These are phyloP conservation scores for Noctua fimbriata DNA, from an alignment of 2,888 invertebrate species.

Conservation along the genomic window DNA sequence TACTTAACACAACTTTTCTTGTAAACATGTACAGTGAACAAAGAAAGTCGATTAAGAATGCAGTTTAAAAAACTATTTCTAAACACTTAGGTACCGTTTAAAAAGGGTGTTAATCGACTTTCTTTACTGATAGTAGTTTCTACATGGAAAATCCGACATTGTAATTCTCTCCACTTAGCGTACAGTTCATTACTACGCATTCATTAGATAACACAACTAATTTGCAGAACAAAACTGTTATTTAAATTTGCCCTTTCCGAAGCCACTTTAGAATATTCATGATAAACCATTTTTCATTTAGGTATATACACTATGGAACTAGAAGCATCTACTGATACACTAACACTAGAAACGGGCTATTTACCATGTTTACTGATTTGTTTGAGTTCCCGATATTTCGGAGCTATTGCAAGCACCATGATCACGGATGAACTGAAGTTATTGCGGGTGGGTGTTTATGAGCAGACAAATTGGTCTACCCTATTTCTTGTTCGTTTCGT, in stretches of 20 bases:
- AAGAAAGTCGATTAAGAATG: not conserved
- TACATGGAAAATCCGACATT: not conserved
- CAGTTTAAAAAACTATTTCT: not conserved
- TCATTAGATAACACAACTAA: slow-evolving; percentile 8
- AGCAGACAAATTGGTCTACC: too few relatives aligned
- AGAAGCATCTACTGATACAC: not conserved
- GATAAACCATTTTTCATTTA: not conserved
- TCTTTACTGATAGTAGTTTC: not conserved
- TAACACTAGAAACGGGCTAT: too few relatives aligned
- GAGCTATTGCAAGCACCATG: too few relatives aligned
- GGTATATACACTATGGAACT: not conserved
- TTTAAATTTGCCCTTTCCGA: slow-evolving; percentile 4
- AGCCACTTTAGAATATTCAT: slow-evolving; percentile 14
- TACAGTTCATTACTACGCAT: not conserved
- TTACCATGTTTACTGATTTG: too few relatives aligned
- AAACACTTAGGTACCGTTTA: not conserved
- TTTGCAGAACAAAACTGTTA: slow-evolving; percentile 5
- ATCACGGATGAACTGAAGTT: too few relatives aligned
- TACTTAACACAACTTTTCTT: not conserved
- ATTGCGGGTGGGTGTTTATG: too few relatives aligned
- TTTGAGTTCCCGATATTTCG: too few relatives aligned
- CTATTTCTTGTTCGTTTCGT: too few relatives aligned
- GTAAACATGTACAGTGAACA: not conserved
- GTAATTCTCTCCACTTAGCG: too few relatives aligned
- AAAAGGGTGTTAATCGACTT: not conserved